Evolutionary conservation across 2,113 vertebrate genomes (phyloP).

Genomic region (Phylloscopus whistleri): DNA sequence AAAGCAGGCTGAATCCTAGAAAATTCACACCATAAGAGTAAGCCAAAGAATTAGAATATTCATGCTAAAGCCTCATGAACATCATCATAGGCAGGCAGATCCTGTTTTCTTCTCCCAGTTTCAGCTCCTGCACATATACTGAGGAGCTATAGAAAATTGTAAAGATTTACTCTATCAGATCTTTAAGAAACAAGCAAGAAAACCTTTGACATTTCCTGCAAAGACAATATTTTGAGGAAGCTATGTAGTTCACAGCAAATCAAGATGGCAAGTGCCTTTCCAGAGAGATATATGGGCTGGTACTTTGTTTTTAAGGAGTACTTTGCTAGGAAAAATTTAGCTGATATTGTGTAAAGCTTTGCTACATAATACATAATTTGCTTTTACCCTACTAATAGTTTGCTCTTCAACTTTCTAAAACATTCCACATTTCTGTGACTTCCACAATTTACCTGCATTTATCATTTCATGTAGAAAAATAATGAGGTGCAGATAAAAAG

Average conservation of each 20-base stretch:
- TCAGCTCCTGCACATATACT: background rate
- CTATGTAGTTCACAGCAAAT: background rate
- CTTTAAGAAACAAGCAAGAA: background rate
- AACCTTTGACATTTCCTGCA: background rate
- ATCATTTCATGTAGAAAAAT: background rate
- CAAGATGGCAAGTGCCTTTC: background rate
- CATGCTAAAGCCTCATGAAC: background rate
- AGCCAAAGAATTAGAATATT: background rate
- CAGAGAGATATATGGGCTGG: background rate
- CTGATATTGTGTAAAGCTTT: background rate
- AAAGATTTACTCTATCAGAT: background rate
- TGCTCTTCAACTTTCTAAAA: background rate
- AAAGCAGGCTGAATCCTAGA: background rate
- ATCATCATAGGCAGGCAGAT: background rate
- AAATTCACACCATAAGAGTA: background rate
- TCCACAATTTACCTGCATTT: background rate
- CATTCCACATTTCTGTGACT: background rate
- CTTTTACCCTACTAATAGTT: background rate
- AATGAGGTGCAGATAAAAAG: background rate
- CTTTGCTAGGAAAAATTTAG: background rate
- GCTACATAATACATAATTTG: background rate
- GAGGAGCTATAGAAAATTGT: background rate
- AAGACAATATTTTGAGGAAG: background rate
- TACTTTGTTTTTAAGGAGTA: background rate
- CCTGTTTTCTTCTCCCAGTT: background rate